A percentile compares a stretch with the other conserved stretches of the same genome.
Evolutionary conservation across 2,113 vertebrate species (phyloP).

Genomic region (Poeciliopsis retropinna): DNA sequence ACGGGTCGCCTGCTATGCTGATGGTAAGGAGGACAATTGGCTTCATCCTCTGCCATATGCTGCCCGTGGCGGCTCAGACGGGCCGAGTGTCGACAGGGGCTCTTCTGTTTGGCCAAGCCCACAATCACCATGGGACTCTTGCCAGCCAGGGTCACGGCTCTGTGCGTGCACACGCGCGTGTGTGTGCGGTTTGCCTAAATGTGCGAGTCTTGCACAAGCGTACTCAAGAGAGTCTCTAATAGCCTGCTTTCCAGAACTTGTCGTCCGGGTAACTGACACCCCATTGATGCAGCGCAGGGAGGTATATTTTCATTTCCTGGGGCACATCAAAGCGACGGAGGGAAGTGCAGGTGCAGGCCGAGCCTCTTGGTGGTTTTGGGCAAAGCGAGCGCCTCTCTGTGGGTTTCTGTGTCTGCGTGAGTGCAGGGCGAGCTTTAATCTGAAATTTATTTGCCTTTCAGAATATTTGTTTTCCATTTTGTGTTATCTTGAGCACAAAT

Average conservation of each 20-base stretch:
- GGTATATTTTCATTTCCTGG: constrained; percentile 82
- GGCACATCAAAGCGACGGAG: constrained; percentile 76
- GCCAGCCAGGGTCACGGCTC: constrained; percentile 75
- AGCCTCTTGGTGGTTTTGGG: constrained; percentile 67
- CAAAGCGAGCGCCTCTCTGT: constrained; percentile 61
- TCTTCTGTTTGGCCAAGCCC: constrained; percentile 79
- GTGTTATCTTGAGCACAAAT: constrained; percentile 15
- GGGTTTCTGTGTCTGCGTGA: constrained; percentile 28
- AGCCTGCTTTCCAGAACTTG: constrained; percentile 74
- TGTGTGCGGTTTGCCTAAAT: background rate
- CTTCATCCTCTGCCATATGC: constrained; percentile 84
- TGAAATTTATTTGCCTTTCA: constrained; percentile 23
- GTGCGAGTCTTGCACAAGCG: constrained; percentile 43
- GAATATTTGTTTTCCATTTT: constrained; percentile 24
- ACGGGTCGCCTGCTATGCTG: constrained; percentile 78
- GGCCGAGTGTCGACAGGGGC: constrained; percentile 76
- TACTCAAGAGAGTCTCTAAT: constrained; percentile 76
- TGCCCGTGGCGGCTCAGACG: constrained; percentile 80
- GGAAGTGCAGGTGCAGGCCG: constrained; percentile 81
- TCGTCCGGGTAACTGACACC: constrained; percentile 79
- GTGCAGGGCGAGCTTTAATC: constrained; percentile 16
- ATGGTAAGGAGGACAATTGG: constrained; percentile 84
- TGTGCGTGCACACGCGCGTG: constrained; percentile 35
- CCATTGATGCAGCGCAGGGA: constrained; percentile 80
- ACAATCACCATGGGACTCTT: constrained; percentile 81